Evolutionary conservation across 2,797 vertebrate species (phyloP).

Genomic region (Potorous gilbertii): DNA sequence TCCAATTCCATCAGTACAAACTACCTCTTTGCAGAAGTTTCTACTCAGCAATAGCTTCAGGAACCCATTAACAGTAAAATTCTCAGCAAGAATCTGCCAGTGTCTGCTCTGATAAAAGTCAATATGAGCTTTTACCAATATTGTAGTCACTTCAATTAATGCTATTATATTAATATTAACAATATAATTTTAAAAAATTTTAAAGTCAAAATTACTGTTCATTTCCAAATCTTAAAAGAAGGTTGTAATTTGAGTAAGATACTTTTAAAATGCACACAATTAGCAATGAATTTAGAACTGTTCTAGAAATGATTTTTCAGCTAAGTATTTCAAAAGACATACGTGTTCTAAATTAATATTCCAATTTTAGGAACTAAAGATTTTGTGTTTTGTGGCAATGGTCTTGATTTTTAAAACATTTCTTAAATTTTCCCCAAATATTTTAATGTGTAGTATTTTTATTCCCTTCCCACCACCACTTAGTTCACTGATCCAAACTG

Average conservation of each 20-base stretch:
- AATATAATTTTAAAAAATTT: conserved; percentile 26
- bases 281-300: conserved; percentile 35
- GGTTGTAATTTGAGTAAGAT: not conserved
- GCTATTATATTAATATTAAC: conserved; percentile 53
- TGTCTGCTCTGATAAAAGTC: conserved; percentile 72
- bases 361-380: conserved; percentile 1
- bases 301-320: not conserved
- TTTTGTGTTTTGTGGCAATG: conserved; percentile 6
- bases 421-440: conserved; percentile 12
- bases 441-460: not conserved
- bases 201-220: conserved; percentile 1
- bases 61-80: conserved; percentile 74
- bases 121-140: conserved; percentile 72
- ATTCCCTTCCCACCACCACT: not conserved
- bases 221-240: conserved; percentile 12
- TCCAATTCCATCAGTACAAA: conserved; percentile 72
- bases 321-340: conserved; percentile 48
- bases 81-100: conserved; percentile 76
- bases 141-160: conserved; percentile 69
- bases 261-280: conserved; percentile 19
- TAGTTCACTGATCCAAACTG: not conserved
- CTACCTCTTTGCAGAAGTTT: conserved; percentile 71
- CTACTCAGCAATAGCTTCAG: conserved; percentile 70
- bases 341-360: not conserved
- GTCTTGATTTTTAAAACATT: conserved; percentile 23